Evolutionary conservation across 2,113 vertebrate genomes (phyloP), one percentile per base, ranked within the genome.

Genomic region (Oplegnathus fasciatus): DNA sequence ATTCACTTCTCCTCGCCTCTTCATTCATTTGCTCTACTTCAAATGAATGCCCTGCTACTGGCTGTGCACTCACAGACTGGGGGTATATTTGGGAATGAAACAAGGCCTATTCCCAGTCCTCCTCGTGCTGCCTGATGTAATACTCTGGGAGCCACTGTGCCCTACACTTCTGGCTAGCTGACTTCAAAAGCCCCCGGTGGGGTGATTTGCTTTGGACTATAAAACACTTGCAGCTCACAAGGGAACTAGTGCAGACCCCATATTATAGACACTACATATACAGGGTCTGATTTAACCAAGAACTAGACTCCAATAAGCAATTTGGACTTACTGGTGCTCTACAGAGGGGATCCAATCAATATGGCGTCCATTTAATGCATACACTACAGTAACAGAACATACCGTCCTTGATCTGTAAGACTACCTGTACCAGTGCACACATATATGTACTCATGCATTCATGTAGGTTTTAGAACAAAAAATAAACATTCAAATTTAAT

Each of bases 161-260:
- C 78, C 28, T 58, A 61, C 50, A 75, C 78, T 87, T 37, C 75
- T 82, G 82, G 48, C 71, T 82, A 78, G 50, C 42, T 50, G 57
- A 78, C 61, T 84, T 83, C 58, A 82, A 89, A 90, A 67, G 72
- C 78, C 44, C 82, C 58, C 44, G 1, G 67, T 26, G 77, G 68
- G 54, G 57, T 62, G n/a, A 73, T 88, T 90, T 89, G 55, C 40
- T 88, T 85, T 77, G 82, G 80, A 78, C 78, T 68, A 62, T 71
- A 80, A 84, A 84, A 78, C 30, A 82, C 37, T 77, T 52, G 62
- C 32, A 65, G 86, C 75, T 61, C 74, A 70, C 61, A 83, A 44
- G 65, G 40, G 77, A 84, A 74, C 30, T 6, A 42, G 62, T 77
- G 67, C 46, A 86, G 46, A 70, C 69, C 57, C 28, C 28, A 14